phyloP scores from a whole-genome alignment of 2,113 vertebrate genomes.

The Campylomormyrus tamandua region DNA sequence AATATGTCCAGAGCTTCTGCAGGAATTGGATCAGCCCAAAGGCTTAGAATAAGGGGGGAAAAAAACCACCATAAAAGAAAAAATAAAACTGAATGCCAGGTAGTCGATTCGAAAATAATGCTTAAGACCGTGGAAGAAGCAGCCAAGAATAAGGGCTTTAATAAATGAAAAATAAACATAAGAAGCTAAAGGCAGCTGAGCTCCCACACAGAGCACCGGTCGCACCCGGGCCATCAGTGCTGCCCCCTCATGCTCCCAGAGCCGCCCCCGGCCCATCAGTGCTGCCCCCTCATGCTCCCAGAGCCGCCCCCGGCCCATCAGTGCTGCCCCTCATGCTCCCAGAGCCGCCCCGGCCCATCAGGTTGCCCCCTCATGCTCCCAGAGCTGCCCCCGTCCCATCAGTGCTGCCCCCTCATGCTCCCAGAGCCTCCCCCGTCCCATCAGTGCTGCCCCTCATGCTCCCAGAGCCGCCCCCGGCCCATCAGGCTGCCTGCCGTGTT shows the following conservation, averaged over 20 bases:
- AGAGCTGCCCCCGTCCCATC: too few relatives aligned
- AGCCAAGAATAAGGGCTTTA: not conserved
- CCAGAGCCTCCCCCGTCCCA: too few relatives aligned
- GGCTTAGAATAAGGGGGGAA: not conserved
- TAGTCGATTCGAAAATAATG: not conserved
- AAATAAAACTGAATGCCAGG: slow-evolving; percentile 10
- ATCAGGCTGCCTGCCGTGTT: not conserved
- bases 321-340: not conserved
- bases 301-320: not conserved
- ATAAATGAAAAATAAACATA: slow-evolving; percentile 1
- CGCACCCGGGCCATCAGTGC: not conserved
- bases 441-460: not conserved
- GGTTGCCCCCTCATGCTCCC: too few relatives aligned
- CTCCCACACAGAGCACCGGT: not conserved
- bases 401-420: too few relatives aligned
- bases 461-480: not conserved
- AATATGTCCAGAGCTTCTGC: slow-evolving; percentile 35
- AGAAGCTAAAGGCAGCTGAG: not conserved
- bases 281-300: not conserved
- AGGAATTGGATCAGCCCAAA: slow-evolving; percentile 18
- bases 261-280: not conserved
- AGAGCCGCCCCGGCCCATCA: not conserved
- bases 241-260: not conserved
- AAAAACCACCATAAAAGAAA: not conserved
- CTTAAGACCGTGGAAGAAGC: not conserved